A percentile compares a stretch with the other conserved stretches of the same genome.
phyloP scores from a whole-genome alignment of 30 jellyfish, hydroid and myxozoan species.

The Cassiopea xamachana region DNA sequence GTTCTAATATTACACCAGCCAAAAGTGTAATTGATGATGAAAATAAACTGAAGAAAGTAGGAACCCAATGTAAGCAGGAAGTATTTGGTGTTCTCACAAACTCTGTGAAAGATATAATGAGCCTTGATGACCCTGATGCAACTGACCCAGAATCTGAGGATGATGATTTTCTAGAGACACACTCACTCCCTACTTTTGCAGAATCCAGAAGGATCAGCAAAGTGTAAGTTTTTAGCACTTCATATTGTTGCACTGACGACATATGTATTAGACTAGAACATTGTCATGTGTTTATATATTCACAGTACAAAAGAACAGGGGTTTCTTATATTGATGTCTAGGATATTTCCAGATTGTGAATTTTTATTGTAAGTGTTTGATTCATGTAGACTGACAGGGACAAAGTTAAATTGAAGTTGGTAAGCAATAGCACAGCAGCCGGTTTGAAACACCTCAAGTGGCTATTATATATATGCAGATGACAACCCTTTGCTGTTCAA shows the following conservation, averaged over 20 bases:
- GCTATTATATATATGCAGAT: too few species aligned
- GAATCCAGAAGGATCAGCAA: background rate
- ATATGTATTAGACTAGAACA: background rate
- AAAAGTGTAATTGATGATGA: background rate
- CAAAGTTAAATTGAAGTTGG: too few species aligned
- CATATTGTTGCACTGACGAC: background rate
- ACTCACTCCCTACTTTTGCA: background rate
- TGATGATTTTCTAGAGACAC: slow-evolving; percentile 41
- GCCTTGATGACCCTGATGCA: slow-evolving; percentile 76
- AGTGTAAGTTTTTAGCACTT: background rate
- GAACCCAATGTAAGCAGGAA: slow-evolving; percentile 33
- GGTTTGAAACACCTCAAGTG: too few species aligned
- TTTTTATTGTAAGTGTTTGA: too few species aligned
- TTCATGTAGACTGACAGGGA: too few species aligned
- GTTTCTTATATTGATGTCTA: too few species aligned
- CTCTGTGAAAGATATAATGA: slow-evolving; percentile 31
- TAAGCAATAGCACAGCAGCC: too few species aligned
- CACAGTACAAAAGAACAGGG: too few species aligned
- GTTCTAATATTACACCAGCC: slow-evolving; percentile 33
- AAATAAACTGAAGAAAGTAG: background rate
- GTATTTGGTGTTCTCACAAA: slow-evolving; percentile 47
- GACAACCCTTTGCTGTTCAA: too few species aligned
- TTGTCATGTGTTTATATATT: too few species aligned
- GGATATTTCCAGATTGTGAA: too few species aligned
- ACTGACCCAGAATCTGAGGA: slow-evolving; percentile 79